These are phyloP conservation scores for Polypterus senegalus DNA, from an alignment of 2,113 vertebrate species.

Conservation along the genomic window DNA sequence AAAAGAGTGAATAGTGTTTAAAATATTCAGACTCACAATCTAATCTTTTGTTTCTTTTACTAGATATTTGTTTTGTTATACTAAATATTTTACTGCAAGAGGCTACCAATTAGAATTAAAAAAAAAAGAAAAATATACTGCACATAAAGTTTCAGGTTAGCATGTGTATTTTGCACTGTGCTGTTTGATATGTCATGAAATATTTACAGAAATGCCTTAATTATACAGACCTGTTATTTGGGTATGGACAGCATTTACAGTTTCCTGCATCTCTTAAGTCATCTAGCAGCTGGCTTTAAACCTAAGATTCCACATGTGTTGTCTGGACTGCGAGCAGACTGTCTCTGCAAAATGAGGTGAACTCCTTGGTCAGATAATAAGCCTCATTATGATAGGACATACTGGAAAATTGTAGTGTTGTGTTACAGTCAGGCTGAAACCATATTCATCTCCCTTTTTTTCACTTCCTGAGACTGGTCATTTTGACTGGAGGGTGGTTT, in stretches of 20 bases:
- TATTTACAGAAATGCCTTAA: no score
- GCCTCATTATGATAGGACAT: slow-evolving; percentile 2
- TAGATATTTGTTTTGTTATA: no score
- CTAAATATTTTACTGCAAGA: no score
- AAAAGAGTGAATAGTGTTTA: no score
- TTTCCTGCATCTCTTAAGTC: background rate
- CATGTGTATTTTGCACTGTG: no score
- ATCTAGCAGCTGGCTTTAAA: slow-evolving; percentile 3
- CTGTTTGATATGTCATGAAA: no score
- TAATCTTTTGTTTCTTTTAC: no score
- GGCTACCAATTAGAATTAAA: no score
- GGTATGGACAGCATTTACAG: background rate
- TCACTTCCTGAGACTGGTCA: slow-evolving; percentile 14
- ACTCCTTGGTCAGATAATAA: background rate
- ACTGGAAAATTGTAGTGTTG: slow-evolving; percentile 8
- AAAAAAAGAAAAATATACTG: no score
- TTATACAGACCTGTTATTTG: background rate
- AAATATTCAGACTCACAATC: no score
- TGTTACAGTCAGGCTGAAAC: slow-evolving; percentile 8
- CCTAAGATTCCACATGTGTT: background rate
- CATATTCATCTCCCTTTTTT: slow-evolving; percentile 9
- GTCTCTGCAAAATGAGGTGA: slow-evolving; percentile 2
- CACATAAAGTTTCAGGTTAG: no score
- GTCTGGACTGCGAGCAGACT: background rate
- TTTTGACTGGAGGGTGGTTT: slow-evolving; percentile 26